Base-by-base conservation (phyloP, 2,888 invertebrate genomes). In the Dolichopus griseipennis region DNA sequence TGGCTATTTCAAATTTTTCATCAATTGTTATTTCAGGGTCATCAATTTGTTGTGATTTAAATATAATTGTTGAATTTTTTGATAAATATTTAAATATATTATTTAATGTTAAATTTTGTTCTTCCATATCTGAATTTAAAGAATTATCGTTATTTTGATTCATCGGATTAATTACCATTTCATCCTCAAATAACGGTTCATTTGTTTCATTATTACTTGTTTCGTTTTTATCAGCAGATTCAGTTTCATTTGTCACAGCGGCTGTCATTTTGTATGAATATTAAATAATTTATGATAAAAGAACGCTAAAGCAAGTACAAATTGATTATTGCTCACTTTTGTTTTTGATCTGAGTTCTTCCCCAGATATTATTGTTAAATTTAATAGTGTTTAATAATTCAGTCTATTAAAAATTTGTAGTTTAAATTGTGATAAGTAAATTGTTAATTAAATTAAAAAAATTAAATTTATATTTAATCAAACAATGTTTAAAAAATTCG, bases 21-120 rank as follows among this genome's bases (percentile, higher is more conserved):
- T 81, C 77, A 1, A 83, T 79, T 7, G 85, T 85, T 66, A 95
- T 78, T 75, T 94, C 93, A 0, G 86, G 85, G 78, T 94, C 92
- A 75, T 87, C 87, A 66, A 88, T 84, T 79, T 93, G 93, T 77
- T 95, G 91, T 75, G 90, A 92, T 82, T 91, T 92, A 75, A 95
- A 93, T 71, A 87, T 85, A 63, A 81, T 79, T 41, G 73, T 73
- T 0, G 67, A 10, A 71, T 79, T 79, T 18, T 70, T 70, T 0
- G 78, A 75, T 5, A 80, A 71, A 69, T 74, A 74, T 69, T 76
- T 73, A 64, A 79, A 77, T 62, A 80, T 75, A 68, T 33, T 9
- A 63, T 62, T 18, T 68, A 66, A 27, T 70, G 68, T 67, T 66
- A 68, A 63, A 71, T 10, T 61, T 15, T 52, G 52, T 52, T 52